A percentile compares a stretch with the other conserved stretches of the same genome.
phyloP scores from a whole-genome alignment of 2,888 invertebrate species.

The Itoplectis maculator region DNA sequence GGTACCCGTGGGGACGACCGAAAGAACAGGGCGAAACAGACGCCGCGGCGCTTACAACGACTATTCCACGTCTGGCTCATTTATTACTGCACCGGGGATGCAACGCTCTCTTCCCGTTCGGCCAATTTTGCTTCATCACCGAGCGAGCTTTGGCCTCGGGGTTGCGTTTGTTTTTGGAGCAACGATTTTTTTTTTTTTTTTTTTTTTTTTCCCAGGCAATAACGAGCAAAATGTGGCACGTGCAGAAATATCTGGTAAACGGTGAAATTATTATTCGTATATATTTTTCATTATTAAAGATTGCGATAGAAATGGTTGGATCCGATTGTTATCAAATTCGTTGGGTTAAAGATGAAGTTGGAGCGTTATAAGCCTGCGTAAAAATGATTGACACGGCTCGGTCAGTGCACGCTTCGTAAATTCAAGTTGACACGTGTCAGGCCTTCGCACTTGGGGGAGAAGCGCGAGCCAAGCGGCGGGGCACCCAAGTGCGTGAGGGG shows the following conservation, averaged over 20 bases:
- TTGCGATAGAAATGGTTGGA: neutral
- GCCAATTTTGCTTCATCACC: neutral
- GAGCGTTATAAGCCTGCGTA: slow-evolving; percentile 4
- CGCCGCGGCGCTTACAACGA: slow-evolving; percentile 4
- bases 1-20: neutral
- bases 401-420: slow-evolving; percentile 35
- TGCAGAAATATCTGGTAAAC: too few species aligned
- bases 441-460: slow-evolving; percentile 24
- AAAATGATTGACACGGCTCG: slow-evolving; percentile 20
- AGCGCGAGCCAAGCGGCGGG: neutral
- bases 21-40: neutral
- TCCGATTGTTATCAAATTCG: neutral
- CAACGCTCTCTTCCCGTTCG: neutral
- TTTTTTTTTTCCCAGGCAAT: too few species aligned
- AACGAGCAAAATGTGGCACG: too few species aligned
- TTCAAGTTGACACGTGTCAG: slow-evolving; percentile 43
- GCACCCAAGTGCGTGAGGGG: neutral
- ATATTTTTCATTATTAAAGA: neutral
- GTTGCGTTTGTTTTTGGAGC: neutral
- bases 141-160: neutral
- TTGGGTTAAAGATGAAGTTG: too few species aligned
- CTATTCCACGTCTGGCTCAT: slow-evolving; percentile 15
- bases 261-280: too few species aligned
- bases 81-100: neutral
- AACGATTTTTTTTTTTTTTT: too few species aligned